Base-by-base conservation (phyloP, 2,888 invertebrate species). In the Cecidostiba fungosa region DNA sequence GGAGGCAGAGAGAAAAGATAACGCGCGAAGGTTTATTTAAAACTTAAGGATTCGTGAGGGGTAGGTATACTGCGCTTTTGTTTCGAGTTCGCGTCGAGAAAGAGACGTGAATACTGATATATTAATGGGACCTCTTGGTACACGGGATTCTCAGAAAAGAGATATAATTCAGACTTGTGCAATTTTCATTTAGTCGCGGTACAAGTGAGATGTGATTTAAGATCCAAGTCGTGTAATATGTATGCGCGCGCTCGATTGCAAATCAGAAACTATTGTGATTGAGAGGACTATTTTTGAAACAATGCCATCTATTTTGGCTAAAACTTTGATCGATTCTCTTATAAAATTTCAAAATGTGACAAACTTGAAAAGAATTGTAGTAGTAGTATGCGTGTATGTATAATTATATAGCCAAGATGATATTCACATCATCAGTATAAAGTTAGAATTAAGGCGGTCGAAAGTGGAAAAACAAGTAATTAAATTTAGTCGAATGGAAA, bases 121-220 rank as follows among this genome's bases (percentile, higher is more conserved):
- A 72, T 54, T 70, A 23, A 70, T 77, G 77, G 59, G 12, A 6
- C 5, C 6, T 3, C 12, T 12, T 12, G 32, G 12, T 29, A 4
- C 16, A 26, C 47, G 29, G 29, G 29, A 29, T 72, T 72, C 39
- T 59, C 36, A 19, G 26, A 47, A 72, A 80, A 59, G 81, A 62
- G 62, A 74, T 32, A 43, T 43, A 74, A 23, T 66, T 66, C n/a
- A n/a, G n/a, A 62, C n/a, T 14, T 32, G 62, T 73, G 39, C 62
- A 73, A 73, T 81, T 81, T 74, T 74, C 73, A 43, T 62, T 19
- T 19, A 26, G 70, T n/a, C n/a, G 5, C 3, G n/a, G 23, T 23
- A 23, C n/a, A 59, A 23, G 8, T 23, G 10, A 10, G n/a, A 10
- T 14, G 72, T 72, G 54, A 72, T 80, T 72, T 72, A 0, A 59